Conservation (phyloP, 2,113 vertebrate genomes). For the Neotragus pygmaeus region DNA sequence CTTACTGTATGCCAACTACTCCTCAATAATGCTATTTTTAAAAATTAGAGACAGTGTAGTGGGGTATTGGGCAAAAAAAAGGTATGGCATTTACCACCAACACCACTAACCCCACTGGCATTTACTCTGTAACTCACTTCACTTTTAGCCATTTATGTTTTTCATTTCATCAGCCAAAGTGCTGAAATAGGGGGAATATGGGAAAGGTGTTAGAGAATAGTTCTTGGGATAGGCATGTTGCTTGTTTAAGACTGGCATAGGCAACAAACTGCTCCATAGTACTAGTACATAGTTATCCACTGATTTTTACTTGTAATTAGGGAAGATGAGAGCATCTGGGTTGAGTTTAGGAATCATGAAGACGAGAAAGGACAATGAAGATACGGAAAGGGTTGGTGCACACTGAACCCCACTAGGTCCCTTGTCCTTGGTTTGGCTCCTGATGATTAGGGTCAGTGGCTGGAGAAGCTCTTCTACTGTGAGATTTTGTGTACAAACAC, state of each 20-base stretch:
- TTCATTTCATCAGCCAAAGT: not conserved
- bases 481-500: not conserved
- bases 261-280: not conserved
- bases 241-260: not conserved
- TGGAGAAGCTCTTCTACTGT: not conserved
- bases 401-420: not conserved
- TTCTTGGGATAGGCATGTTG: not conserved
- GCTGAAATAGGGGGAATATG: not conserved
- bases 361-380: not conserved
- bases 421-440: not conserved
- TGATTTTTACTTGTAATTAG: not conserved
- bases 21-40: not conserved
- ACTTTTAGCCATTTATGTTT: not conserved
- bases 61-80: not conserved
- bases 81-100: not conserved
- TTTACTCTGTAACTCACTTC: not conserved
- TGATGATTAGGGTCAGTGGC: not conserved
- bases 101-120: not conserved
- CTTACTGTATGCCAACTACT: not conserved
- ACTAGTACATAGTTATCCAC: not conserved
- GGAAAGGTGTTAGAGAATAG: not conserved
- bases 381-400: not conserved
- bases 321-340: not conserved
- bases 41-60: not conserved
- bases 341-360: not conserved